These are phyloP conservation scores for Sphenopsis melanotis DNA, from an alignment of 2,797 vertebrate genomes.

Conservation along the genomic window DNA sequence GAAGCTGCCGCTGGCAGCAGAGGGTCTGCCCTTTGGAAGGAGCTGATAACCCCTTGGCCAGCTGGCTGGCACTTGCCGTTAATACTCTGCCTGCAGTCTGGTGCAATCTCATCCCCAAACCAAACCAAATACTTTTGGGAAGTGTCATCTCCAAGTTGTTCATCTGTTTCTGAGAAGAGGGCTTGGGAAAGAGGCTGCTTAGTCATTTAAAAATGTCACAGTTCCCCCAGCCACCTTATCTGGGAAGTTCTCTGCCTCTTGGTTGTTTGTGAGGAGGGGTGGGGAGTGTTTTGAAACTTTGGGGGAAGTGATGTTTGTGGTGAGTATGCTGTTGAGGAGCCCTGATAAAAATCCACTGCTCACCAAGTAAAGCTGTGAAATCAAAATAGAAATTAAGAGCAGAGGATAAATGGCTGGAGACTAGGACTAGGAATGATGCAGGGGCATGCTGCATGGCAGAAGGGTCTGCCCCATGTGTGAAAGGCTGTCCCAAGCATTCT, in stretches of 20 bases:
- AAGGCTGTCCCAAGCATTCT: background rate
- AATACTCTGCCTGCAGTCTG: background rate
- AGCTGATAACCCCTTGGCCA: background rate
- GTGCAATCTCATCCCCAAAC: background rate
- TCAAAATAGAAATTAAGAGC: background rate
- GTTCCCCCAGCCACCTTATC: background rate
- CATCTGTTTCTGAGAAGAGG: background rate
- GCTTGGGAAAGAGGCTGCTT: background rate
- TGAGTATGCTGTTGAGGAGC: background rate
- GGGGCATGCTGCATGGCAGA: background rate
- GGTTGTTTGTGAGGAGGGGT: background rate
- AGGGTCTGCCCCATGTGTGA: background rate
- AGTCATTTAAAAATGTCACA: background rate
- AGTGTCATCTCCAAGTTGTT: background rate
- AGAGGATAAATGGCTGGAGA: background rate
- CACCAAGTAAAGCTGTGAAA: background rate
- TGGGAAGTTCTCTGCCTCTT: background rate
- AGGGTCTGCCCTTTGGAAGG: background rate
- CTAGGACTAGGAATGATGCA: accelerated
- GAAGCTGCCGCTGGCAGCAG: accelerated
- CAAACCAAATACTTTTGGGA: background rate
- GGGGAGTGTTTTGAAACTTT: background rate
- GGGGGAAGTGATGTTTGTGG: background rate
- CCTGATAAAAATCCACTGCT: background rate
- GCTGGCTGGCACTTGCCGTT: background rate